Conservation (phyloP, 2,113 vertebrate species). For the Apteryx mantelli region DNA sequence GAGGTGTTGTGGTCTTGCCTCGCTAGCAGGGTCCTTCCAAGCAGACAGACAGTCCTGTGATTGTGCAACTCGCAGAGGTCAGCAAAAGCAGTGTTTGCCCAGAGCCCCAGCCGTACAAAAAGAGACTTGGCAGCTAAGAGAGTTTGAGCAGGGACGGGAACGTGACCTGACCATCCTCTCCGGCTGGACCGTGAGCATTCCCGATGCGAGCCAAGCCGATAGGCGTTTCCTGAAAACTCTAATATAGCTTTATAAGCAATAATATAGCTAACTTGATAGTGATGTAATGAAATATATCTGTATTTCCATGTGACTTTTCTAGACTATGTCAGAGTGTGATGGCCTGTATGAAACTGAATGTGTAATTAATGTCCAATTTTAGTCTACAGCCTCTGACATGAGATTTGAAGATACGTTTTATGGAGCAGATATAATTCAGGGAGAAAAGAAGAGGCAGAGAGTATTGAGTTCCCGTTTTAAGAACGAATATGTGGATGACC, state of each 20-base stretch:
- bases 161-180: no score
- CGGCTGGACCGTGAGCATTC: no score
- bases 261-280: not conserved
- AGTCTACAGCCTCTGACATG: conserved; percentile 98
- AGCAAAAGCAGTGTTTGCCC: no score
- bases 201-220: no score
- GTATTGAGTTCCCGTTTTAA: conserved; percentile 92
- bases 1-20: no score
- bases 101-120: no score
- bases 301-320: not conserved
- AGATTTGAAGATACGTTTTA: conserved; percentile 94
- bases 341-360: not conserved
- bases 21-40: no score
- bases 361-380: conserved; percentile 57
- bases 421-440: conserved; percentile 83
- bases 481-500: conserved; percentile 92
- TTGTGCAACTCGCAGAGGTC: no score
- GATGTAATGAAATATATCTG: not conserved
- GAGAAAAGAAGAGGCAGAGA: conserved; percentile 90
- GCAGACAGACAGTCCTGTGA: no score
- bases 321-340: not conserved
- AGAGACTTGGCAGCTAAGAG: no score
- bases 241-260: not conserved
- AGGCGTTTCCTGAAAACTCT: not conserved
- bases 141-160: no score